Base-by-base conservation (phyloP, 2,888 invertebrate species). In the Koerneria pararmatus region DNA sequence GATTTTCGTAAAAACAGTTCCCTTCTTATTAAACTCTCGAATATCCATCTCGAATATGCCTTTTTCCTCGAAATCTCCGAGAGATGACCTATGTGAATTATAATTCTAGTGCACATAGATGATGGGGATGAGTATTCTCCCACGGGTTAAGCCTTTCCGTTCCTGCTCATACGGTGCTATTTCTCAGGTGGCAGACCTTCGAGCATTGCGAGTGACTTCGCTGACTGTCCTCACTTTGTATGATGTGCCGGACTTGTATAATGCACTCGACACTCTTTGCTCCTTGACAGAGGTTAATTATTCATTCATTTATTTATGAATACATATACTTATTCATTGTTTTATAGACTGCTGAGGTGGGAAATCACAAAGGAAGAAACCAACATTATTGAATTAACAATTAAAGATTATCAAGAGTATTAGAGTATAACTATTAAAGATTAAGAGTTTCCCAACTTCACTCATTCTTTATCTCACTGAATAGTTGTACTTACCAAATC, bases 141-240 rank as follows among this genome's bases (percentile, higher is more conserved):
- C n/a, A n/a, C n/a, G n/a, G n/a, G n/a, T n/a, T n/a, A n/a, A n/a
- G n/a, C n/a, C n/a, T n/a, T n/a, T n/a, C n/a, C n/a, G n/a, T n/a
- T n/a, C n/a, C n/a, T n/a, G n/a, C n/a, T n/a, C n/a, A n/a, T n/a
- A n/a, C n/a, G n/a, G n/a, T n/a, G n/a, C n/a, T 49, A n/a, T 37
- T 58, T 4, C 67, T 49, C 41, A 70, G 67, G 84, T 89, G 29
- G 87, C 87, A n/a, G 87, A 89, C 69, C 88, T 91, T 68, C 87
- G 88, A 79, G 90, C 89, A 82, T 85, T 91, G 34, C 86, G 86
- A 63, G 87, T 88, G 73, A 88, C 89, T 79, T 73, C 74, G 6
- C 86, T 95, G 72, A 87, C 87, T 29, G 90, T 90, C 1, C 86
- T 95, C 22, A 88, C 91, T 73, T 86, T 95, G 57, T 91, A 91